These are phyloP conservation scores for Peromyscus melanophrys DNA, from an alignment of 2,797 vertebrate genomes.

Conservation along the genomic window DNA sequence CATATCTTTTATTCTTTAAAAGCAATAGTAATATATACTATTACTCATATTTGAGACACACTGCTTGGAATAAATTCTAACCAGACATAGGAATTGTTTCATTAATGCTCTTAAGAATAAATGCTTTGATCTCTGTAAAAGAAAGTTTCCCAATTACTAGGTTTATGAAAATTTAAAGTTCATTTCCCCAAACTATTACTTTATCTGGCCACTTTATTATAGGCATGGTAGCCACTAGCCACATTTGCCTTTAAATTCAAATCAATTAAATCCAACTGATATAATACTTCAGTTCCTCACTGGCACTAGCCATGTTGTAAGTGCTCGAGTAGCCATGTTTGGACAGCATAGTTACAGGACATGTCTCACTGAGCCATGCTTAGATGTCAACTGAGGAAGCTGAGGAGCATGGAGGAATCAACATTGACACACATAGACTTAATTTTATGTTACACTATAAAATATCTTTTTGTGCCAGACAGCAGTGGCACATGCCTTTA, in stretches of 20 bases:
- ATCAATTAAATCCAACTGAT: constrained; percentile 8
- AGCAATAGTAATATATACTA: background rate
- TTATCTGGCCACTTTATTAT: background rate
- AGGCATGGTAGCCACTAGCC: background rate
- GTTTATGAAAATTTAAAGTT: constrained; percentile 57
- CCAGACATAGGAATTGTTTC: constrained; percentile 6
- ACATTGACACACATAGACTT: background rate
- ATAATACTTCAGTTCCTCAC: background rate
- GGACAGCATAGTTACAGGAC: background rate
- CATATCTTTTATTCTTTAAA: constrained; percentile 7
- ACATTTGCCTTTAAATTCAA: constrained; percentile 45
- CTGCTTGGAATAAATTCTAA: constrained; percentile 49
- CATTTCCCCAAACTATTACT: background rate
- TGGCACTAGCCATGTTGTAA: background rate
- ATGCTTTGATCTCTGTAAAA: background rate
- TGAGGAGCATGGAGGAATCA: background rate
- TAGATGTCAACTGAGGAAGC: background rate
- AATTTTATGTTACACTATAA: constrained; percentile 38
- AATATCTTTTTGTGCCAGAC: background rate
- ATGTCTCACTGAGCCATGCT: background rate
- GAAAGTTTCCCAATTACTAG: background rate
- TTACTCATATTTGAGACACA: constrained; percentile 15
- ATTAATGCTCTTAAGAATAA: constrained; percentile 17
- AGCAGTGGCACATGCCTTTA: too few relatives aligned
- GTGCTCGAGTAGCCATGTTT: background rate